Conservation (phyloP, 1,140 invertebrate genomes). For the Steinernema khuongi region DNA sequence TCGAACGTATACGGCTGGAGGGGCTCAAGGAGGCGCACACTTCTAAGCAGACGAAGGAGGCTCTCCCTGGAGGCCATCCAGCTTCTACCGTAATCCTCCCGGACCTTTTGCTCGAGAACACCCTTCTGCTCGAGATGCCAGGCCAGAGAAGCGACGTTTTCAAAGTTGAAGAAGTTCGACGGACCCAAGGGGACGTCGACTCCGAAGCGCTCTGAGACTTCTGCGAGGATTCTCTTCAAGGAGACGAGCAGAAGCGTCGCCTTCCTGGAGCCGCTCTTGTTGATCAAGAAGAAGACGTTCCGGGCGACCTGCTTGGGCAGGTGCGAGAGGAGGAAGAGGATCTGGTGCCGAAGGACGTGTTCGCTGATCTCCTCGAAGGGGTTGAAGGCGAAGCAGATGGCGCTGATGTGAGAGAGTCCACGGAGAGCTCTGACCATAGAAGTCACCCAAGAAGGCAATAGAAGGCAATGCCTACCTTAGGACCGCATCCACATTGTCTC, state of each 20-base stretch:
- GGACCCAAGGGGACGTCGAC: neutral
- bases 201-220: neutral
- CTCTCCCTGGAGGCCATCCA: neutral
- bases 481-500: neutral
- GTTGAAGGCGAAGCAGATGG: neutral
- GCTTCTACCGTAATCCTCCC: slow-evolving; percentile 1
- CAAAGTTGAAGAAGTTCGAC: neutral
- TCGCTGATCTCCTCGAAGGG: neutral
- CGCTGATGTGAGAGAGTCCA: neutral
- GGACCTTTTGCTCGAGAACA: neutral
- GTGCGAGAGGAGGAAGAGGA: neutral
- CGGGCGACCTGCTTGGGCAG: neutral
- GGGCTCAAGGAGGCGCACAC: neutral
- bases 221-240: neutral
- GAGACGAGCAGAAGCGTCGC: neutral
- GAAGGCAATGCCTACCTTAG: too few relatives aligned
- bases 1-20: neutral
- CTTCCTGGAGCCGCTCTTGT: neutral
- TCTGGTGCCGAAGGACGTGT: neutral
- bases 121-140: neutral
- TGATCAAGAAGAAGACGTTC: neutral
- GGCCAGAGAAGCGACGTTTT: neutral
- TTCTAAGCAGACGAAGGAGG: neutral
- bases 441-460: too few relatives aligned
- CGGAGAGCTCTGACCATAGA: neutral